Evolutionary conservation across 2,888 invertebrate genomes (phyloP), one percentile per base, ranked within the genome.

Genomic region (Himalopsyche anomala): DNA sequence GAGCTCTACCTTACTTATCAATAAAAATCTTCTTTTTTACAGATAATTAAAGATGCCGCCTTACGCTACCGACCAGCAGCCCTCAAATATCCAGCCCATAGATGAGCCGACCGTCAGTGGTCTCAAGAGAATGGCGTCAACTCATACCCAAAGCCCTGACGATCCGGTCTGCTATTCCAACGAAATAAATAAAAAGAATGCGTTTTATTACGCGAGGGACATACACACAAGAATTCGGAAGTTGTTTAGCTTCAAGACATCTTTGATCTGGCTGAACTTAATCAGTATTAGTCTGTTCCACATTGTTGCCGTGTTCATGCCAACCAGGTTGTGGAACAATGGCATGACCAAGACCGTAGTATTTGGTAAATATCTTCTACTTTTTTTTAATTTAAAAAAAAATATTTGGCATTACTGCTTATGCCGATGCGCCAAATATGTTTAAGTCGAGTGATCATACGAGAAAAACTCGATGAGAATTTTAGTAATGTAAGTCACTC

Each of bases 191-290:
- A 19, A 62, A 62, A 62, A 28, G 62, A 62, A 6, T 19, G 62
- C 62, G 11, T 62, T 62, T 62, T 62, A 19, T 6, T 62, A 62
- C 62, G n/a, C 62, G 19, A 62, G 62, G 11, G 62, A 62, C 11
- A 3, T 62, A 6, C 4, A 12, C 19, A 11, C n/a, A 2, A 62
- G 11, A 19, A 4, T 62, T n/a, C n/a, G 62, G 6, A 62, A 80
- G 17, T 9, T 17, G 6, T 86, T 83, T 36, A 17, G 19, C 8
- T 86, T 86, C 28, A 54, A 83, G 17, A 94, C 95, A 3, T 94
- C 95, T 0, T 91, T 95, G n/a, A 94, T 94, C 89, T 96, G 95
- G 96, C 91, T 91, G 80, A 95, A 95, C 89, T 91, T 94, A 19
- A 91, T 95, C 87, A 91, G 91, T 42, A 94, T 96, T 79, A 90